Conservation (phyloP, 2,797 vertebrate species). For the Sebastes steindachneri region DNA sequence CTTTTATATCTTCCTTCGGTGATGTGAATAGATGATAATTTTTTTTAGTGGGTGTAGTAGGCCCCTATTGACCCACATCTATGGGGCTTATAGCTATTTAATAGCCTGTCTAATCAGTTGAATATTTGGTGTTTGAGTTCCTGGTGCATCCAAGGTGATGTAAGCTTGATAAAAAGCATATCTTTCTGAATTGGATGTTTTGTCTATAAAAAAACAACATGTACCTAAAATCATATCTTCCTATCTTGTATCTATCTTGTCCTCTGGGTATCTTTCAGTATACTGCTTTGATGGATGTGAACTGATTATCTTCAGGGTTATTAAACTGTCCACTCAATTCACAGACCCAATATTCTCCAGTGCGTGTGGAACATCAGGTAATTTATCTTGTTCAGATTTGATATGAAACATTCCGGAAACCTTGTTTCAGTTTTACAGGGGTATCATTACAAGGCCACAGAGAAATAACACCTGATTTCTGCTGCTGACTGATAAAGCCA, state of each 20-base stretch:
- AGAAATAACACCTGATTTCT: conserved; percentile 5
- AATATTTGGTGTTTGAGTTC: background rate
- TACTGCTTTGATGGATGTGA: background rate
- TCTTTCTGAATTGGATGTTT: background rate
- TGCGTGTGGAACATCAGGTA: background rate
- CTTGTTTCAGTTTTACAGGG: background rate
- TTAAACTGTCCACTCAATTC: background rate
- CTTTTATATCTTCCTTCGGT: no score
- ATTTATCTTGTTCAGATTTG: background rate
- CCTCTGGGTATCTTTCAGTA: background rate
- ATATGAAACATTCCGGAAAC: background rate
- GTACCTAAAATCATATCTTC: background rate
- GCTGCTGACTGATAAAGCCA: conserved; percentile 20
- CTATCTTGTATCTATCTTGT: background rate
- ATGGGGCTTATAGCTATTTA: no score
- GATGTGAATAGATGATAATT: no score
- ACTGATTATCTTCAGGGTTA: background rate
- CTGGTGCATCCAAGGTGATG: background rate
- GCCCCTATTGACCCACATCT: no score
- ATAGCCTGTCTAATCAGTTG: no score
- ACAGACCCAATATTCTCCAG: background rate
- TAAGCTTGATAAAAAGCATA: background rate
- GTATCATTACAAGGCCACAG: conserved; percentile 7
- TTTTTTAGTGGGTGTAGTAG: no score
- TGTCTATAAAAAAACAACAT: background rate